Percentiles rank a stretch among this genome's conserved stretches.
These are phyloP conservation scores for Pseudomyrmex sp. DNA, from an alignment of 1,140 invertebrate genomes.

Conservation along the genomic window DNA sequence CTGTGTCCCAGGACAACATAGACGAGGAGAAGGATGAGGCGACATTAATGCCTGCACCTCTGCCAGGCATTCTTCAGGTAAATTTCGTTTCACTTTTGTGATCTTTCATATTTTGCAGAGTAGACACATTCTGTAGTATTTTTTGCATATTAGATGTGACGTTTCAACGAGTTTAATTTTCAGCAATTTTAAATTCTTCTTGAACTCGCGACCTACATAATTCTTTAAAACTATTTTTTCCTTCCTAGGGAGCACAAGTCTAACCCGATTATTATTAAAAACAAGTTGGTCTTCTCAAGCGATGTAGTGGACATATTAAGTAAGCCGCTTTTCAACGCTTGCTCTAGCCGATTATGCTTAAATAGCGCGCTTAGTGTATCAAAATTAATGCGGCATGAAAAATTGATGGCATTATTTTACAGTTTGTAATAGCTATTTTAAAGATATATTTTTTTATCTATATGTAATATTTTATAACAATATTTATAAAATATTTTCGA, in stretches of 20 bases:
- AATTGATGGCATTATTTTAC: slow-evolving; percentile 18
- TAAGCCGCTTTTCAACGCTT: slow-evolving; percentile 71
- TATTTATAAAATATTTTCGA: neutral
- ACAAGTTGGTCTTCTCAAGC: slow-evolving; percentile 72
- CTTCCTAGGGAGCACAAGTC: slow-evolving; percentile 76
- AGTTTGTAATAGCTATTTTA: slow-evolving; percentile 23
- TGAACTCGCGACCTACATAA: slow-evolving; percentile 15
- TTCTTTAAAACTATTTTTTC: slow-evolving; percentile 72
- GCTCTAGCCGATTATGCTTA: slow-evolving; percentile 60
- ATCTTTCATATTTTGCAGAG: neutral
- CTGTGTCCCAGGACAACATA: slow-evolving; percentile 71
- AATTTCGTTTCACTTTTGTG: neutral
- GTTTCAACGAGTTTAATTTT: slow-evolving; percentile 25
- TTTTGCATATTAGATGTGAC: neutral
- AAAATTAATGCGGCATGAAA: slow-evolving; percentile 55
- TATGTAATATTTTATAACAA: slow-evolving; percentile 26
- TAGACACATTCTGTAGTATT: neutral
- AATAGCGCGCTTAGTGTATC: slow-evolving; percentile 55
- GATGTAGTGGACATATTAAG: slow-evolving; percentile 71
- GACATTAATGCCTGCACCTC: slow-evolving; percentile 80
- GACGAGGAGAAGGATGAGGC: slow-evolving; percentile 79
- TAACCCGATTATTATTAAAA: slow-evolving; percentile 74
- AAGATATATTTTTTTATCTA: slow-evolving; percentile 9
- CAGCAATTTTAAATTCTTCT: slow-evolving; percentile 18
- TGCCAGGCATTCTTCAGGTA: slow-evolving; percentile 89